Base-by-base conservation (phyloP, 1,140 invertebrate genomes). In the Brachionus calyciflorus region DNA sequence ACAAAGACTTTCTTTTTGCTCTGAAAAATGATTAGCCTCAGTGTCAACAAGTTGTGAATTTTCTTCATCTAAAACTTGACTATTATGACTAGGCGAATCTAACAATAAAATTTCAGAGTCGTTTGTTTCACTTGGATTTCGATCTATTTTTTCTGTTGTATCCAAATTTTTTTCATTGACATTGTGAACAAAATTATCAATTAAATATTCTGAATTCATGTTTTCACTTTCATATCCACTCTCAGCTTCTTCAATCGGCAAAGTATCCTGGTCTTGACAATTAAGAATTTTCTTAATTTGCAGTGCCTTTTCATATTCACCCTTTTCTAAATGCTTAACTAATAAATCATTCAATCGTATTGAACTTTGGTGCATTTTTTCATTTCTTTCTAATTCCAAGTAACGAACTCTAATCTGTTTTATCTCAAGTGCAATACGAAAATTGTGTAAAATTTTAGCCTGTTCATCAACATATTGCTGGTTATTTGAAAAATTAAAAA, bases 191-290 rank as follows among this genome's bases (percentile, higher is more conserved):
- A 6, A 37, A 1, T 24, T 24, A 44, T 65, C 44, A 24, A 44
- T 37, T 9, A 19, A 65, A 17, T 44, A 21, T 12, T 44, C 40
- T 12, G 21, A 65, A 24, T 44, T 44, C 40, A 65, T 24, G 41
- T 65, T 65, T 44, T 65, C 37, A 37, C 40, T 65, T 65, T 65
- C 60, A 37, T 65, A 60, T 3, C 55, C 55, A 19, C 55, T 60
- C 28, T 60, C 55, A 19, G 55, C 55, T 33, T 60, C 55, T 4
- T 60, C 60, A 14, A 44, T 33, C 40, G n/a, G n/a, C n/a, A n/a
- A n/a, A n/a, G 21, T 63, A 63, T 28, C 14, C 57, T 63, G 57
- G 17, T 63, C 37, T 19, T 65, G 19, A 41, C 60, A 65, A 24
- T 65, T 65, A 10, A 65, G 24, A n/a, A 65, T 44, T 26, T 44